Base-by-base conservation (phyloP, 2,797 vertebrate genomes). In the Coracias cyanogaster region DNA sequence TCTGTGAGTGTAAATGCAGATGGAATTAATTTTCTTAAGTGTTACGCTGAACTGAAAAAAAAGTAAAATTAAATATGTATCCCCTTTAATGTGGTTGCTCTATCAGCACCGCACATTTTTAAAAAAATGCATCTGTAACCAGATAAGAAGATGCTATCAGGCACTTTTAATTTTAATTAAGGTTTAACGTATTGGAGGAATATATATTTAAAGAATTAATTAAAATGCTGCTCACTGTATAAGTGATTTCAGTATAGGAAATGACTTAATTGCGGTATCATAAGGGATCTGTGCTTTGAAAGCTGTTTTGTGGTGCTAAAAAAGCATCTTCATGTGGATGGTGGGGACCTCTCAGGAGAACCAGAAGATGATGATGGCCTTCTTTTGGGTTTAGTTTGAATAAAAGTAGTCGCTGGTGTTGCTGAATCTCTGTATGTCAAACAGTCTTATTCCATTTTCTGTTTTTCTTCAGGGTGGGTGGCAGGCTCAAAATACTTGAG, bases 181-280 rank as follows among this genome's bases (percentile, higher is more conserved):
- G 74, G 65, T 88, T 96, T 91, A 89, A 85, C 89, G 49, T 95
- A 95, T 93, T 96, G 84, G 83, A 94, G 87, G 83, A 95, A 96
- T 95, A 89, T 97, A 82, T 96, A 93, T 89, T 89, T 82, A 87
- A 95, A 93, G 81, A 70, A 96, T 95, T 96, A 96, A 97, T 96
- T 96, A 96, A 93, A 87, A 91, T 61, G 46, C 89, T 21, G 35
- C 82, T 94, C 6, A 7, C 83, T 52, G 18, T 77, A 46, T 73
- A 82, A 92, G 89, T 89, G 51, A 77, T 86, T 86, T 35, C 48
- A 29, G 51, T 82, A 37, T 80, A 95, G 92, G 93, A 97, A 96
- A 92, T 87, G 37, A 87, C 78, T 71, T 97, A 96, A 94, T 93
- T 93, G 90, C 22, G 0, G 18, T 92, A 94, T 96, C 83, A 26